Base-by-base conservation (phyloP, 2,797 vertebrate species). In the Lycodopsis pacificus region DNA sequence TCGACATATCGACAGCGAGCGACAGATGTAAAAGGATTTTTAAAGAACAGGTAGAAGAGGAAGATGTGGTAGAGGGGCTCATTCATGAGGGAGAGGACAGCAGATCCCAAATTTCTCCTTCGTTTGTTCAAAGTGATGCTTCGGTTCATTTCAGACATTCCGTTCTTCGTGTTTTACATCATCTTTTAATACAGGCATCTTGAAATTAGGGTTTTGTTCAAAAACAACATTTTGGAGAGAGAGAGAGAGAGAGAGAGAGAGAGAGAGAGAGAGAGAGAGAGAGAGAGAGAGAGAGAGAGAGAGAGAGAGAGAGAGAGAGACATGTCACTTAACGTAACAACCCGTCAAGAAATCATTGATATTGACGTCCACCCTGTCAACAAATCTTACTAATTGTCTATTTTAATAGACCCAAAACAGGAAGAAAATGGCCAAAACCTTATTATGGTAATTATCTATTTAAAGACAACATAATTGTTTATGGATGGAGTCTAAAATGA, bases 391-490 rank as follows among this genome's bases (percentile, higher is more conserved):
- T 56, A 46, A 76, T 9, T 25, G 40, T 36, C 49, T 7, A 7
- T n/a, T 54, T 56, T 36, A 54, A 46, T 36, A n/a, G 17, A 63
- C 0, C n/a, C 40, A 48, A 48, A 70, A 77, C 12, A 2, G 17
- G 22, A 56, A 40, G 42, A 27, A 65, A 58, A 48, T 13, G 36
- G 9, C 1, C 2, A 49, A 44, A 67, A 44, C 20, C 49, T 25
- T 40, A 59, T 53, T 19, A 53, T 34, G 19, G 36, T 59, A 15
- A 59, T 65, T 14, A 71, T 10, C 27, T 22, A 25, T 71, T 71
- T 56, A 32, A 59, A 27, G 20, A 7, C n/a, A 2, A 25, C 12
- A 15, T 59, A 4, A 59, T 10, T 61, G 56, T 53, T 51, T 17
- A 58, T 67, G 9, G 42, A 49, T 22, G 6, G 7, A 36, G 32